These are phyloP conservation scores for Xestoiulus laeticollis DNA, from an alignment of 2,888 invertebrate species.

Conservation along the genomic window DNA sequence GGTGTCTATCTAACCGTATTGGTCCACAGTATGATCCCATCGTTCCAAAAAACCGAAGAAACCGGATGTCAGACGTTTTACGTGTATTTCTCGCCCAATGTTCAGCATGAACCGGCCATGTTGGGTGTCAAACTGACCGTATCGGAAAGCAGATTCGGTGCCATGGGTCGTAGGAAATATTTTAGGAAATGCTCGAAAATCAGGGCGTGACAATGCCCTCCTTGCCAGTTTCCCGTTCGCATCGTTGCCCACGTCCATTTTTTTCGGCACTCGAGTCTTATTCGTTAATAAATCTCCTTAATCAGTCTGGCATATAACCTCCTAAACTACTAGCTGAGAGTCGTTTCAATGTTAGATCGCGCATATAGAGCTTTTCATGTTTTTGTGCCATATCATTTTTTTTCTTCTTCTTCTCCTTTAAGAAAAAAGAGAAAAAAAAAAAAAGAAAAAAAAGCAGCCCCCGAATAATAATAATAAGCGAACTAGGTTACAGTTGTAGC, in stretches of 20 bases:
- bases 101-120: neutral
- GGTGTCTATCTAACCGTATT: neutral
- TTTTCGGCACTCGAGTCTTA: neutral
- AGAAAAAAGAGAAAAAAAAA: no score
- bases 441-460: neutral
- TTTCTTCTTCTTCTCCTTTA: neutral
- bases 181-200: neutral
- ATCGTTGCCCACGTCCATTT: neutral
- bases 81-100: neutral
- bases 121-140: slow-evolving; percentile 11
- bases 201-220: slow-evolving; percentile 23
- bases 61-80: neutral
- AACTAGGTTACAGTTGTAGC: slow-evolving; percentile 33
- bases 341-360: slow-evolving; percentile 13
- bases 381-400: slow-evolving; percentile 22
- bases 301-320: slow-evolving; percentile 37
- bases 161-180: no score
- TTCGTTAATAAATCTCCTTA: slow-evolving; percentile 37
- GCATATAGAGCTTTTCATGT: slow-evolving; percentile 13
- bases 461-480: slow-evolving; percentile 21
- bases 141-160: neutral
- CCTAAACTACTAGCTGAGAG: neutral
- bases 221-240: slow-evolving; percentile 9
- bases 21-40: neutral
- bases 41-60: neutral